Conservation (phyloP, 1,140 invertebrate species). For the Lordiphosa stackelbergi region DNA sequence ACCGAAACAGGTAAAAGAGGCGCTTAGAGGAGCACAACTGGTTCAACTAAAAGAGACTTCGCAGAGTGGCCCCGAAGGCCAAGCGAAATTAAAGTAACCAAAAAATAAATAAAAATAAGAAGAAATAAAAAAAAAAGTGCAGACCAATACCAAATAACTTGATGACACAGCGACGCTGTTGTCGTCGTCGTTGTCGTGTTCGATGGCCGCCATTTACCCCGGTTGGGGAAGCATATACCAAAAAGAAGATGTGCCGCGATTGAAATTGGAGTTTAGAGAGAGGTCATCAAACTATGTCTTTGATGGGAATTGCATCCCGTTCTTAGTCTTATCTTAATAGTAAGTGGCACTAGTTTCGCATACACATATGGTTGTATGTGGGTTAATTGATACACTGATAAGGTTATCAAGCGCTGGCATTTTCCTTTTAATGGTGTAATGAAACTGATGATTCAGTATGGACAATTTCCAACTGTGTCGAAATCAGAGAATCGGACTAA, state of each 20-base stretch:
- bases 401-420: slow-evolving; percentile 22
- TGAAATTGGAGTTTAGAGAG: slow-evolving; percentile 17
- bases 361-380: slow-evolving; percentile 42
- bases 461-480: no score
- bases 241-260: slow-evolving; percentile 7
- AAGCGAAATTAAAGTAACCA: slow-evolving; percentile 49
- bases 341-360: slow-evolving; percentile 25
- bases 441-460: no score
- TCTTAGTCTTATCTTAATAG: not conserved
- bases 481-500: no score
- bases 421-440: no score
- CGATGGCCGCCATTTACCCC: slow-evolving; percentile 41
- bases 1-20: slow-evolving; percentile 51
- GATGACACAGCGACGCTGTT: slow-evolving; percentile 19
- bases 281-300: slow-evolving; percentile 72
- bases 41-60: slow-evolving; percentile 26
- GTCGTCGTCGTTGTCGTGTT: slow-evolving; percentile 20
- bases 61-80: slow-evolving; percentile 41
- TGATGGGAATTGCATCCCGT: slow-evolving; percentile 25
- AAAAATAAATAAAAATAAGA: slow-evolving; percentile 23
- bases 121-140: slow-evolving; percentile 41
- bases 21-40: slow-evolving; percentile 41
- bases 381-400: slow-evolving; percentile 63
- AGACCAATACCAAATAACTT: slow-evolving; percentile 43
- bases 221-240: slow-evolving; percentile 31